Evolutionary conservation across 2,113 vertebrate genomes (phyloP), one percentile per base, ranked within the genome.

Genomic region (Geococcyx californianus): DNA sequence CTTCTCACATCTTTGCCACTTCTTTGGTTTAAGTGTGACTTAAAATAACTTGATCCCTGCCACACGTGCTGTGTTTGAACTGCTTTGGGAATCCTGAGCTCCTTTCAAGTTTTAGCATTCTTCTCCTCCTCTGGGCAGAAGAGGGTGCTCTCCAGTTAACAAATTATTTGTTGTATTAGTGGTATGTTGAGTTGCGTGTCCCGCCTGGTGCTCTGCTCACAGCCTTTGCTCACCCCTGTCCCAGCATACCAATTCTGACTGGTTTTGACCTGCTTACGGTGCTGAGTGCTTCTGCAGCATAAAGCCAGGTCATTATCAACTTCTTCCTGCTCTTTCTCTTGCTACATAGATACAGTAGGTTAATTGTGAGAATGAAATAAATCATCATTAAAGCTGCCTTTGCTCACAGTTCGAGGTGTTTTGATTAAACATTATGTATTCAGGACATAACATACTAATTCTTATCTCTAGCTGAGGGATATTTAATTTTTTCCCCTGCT

Each of bases 341-440:
- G 63, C 26, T 23, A 45, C n/a, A 56, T 59, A 89, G 68, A n/a
- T 29, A 34, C 63, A 49, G 15, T 18, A 72, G 28, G 14, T 70
- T 94, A 78, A 90, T 83, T 68, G 70, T 26, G 63, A 52, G 77
- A 83, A 31, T 68, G 81, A 67, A 92, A 91, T 86, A 78, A 49
- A 42, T 76, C 23, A 23, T 38, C 31, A 34, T 77, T 84, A 38
- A 56, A 77, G 55, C 58, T 40, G 16, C 40, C 54, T 74, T 83
- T 92, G 73, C 73, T 84, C 2, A 0, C 33, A 24, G 40, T 84
- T 54, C 0, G 10, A 84, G 74, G 40, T 36, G n/a, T 31, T 69
- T 56, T 85, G 75, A 92, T 92, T 79, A 74, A 90, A 16, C 0
- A 0, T 10, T 51, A 17, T 63, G 38, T 45, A 82, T 94, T 93